Evolutionary conservation across 1,140 invertebrate genomes (phyloP), one percentile per base, ranked within the genome.

Genomic region (Leptestheria dahalacensis): DNA sequence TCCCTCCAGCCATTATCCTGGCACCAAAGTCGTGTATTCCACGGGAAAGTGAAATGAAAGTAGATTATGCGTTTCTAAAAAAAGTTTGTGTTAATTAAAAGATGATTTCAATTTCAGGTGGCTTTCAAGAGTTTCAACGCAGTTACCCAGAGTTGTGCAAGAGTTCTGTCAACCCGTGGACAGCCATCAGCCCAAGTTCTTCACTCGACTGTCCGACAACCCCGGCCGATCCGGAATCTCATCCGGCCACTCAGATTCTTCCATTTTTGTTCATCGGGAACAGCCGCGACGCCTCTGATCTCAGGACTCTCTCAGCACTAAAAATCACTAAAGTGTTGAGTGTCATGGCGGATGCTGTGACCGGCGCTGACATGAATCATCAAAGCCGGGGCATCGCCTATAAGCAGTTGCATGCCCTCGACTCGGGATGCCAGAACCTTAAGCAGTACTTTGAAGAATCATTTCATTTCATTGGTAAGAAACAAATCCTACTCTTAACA

Each of bases 401-500:
- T 71, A 84, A 86, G 70, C 80, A 87, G 68, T 81, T 92, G 65
- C 86, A 87, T 21, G 88, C 87, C 48, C 79, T 81, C 24, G 89
- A 93, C 75, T 88, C 83, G 48, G 82, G 85, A 11, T 85, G 89
- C 66, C 88, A 92, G 69, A 92, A 93, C 73, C 81, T 92, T 15
- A 86, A 86, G 66, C 88, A 91, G 75, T 92, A 91, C 77, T 93
- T 92, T 73, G 85, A 91, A 68, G 86, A 91, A 70, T 86, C 89
- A 59, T 89, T 85, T 70, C 81, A 87, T 63, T 93, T 91, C 73
- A 93, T 93, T 67, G 89, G 89, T 91, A 73, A 84, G 82, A 78
- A 55, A n/a, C 20, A 11, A 50, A 54, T n/a, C n/a, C n/a, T n/a
- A n/a, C n/a, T n/a, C n/a, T n/a, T n/a, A n/a, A n/a, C n/a, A n/a